phyloP scores from a whole-genome alignment of 1,140 invertebrate genomes.

The Drosophila obscura region DNA sequence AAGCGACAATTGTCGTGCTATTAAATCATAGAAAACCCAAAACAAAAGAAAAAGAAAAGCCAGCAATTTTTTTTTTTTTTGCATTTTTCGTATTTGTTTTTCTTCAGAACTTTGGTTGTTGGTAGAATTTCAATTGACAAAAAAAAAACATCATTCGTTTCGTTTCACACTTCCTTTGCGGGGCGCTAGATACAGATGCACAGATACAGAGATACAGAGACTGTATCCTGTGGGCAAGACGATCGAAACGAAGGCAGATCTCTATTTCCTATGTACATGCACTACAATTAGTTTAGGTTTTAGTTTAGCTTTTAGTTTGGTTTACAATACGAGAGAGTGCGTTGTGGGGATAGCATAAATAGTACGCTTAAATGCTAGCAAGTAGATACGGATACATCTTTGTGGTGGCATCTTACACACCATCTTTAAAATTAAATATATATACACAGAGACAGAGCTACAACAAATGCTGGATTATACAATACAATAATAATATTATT shows the following conservation, averaged over 20 bases:
- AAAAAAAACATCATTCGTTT: conserved; percentile 43
- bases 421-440: conserved; percentile 23
- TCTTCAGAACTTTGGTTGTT: conserved; percentile 51
- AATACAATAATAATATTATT: conserved; percentile 24
- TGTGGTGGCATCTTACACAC: too few species aligned
- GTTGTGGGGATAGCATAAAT: conserved; percentile 51
- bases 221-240: too few species aligned
- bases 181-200: too few species aligned
- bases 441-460: conserved; percentile 54
- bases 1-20: conserved; percentile 38
- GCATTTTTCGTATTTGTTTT: conserved; percentile 41
- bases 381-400: conserved; percentile 35
- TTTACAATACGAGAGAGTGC: conserved; percentile 11
- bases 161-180: not conserved
- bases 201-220: too few species aligned
- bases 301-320: not conserved
- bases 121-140: conserved; percentile 44
- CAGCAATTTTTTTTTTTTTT: conserved; percentile 12
- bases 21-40: conserved; percentile 27
- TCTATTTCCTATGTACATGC: conserved; percentile 74
- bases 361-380: conserved; percentile 49
- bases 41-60: not conserved
- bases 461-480: conserved; percentile 22
- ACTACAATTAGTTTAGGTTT: conserved; percentile 54
- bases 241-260: conserved; percentile 11